Conservation (phyloP, 2,797 vertebrate genomes). For the Austrolebias charrua region DNA sequence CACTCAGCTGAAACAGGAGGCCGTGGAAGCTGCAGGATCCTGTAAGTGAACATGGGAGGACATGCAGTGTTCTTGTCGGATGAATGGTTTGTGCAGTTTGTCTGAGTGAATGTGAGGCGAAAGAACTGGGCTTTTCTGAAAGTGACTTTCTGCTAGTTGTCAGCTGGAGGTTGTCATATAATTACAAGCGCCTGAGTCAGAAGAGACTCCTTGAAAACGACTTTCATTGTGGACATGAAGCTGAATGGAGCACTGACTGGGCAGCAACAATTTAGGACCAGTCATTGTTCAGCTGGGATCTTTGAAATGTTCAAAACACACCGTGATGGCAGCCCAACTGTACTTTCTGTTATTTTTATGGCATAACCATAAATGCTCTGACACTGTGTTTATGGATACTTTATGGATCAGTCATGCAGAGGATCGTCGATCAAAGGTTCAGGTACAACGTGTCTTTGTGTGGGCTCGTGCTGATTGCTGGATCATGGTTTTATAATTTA, state of each 20-base stretch:
- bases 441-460: constrained; percentile 15
- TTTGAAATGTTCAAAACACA: not conserved
- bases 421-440: constrained; percentile 55
- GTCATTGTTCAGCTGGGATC: not conserved
- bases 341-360: not conserved
- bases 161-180: not conserved
- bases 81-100: no score
- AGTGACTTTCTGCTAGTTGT: not conserved
- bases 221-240: not conserved
- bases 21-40: not conserved
- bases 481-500: constrained; percentile 18
- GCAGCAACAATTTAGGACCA: not conserved
- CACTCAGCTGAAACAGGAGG: constrained; percentile 20
- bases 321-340: no score
- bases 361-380: not conserved
- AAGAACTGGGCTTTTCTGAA: not conserved
- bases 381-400: constrained; percentile 29
- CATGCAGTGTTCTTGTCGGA: not conserved
- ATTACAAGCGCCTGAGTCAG: not conserved
- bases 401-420: constrained; percentile 31
- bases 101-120: not conserved
- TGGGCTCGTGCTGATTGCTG: constrained; percentile 9
- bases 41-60: not conserved
- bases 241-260: not conserved
- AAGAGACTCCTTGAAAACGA: not conserved